phyloP scores from a whole-genome alignment of 2,797 vertebrate species.

The Schizopygopsis malacanthus region DNA sequence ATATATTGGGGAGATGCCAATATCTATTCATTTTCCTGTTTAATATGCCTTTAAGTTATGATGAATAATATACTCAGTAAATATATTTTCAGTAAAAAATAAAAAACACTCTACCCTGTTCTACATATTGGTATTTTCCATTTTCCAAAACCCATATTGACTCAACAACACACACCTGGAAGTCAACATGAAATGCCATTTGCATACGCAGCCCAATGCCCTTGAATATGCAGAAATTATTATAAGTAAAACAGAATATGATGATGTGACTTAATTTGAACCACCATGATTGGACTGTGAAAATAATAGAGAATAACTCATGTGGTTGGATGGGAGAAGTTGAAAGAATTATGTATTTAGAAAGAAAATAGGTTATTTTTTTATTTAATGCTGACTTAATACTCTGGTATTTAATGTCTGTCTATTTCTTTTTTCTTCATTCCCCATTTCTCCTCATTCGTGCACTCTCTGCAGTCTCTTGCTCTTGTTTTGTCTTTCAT shows the following conservation, averaged over 20 bases:
- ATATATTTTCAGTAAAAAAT: background rate
- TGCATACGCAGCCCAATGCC: background rate
- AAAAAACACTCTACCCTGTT: background rate
- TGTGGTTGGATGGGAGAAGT: background rate
- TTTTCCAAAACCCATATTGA: background rate
- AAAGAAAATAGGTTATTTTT: background rate
- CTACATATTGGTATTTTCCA: background rate
- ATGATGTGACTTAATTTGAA: background rate
- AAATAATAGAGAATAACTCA: background rate
- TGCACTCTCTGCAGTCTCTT: conserved; percentile 45
- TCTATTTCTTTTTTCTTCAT: conserved; percentile 15
- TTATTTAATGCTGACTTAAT: conserved; percentile 1
- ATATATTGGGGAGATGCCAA: background rate
- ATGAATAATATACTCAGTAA: background rate
- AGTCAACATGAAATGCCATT: background rate
- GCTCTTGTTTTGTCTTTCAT: conserved; percentile 59
- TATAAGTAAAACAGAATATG: background rate
- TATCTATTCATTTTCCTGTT: background rate
- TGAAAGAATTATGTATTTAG: background rate
- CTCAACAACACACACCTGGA: background rate
- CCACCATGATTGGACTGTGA: background rate
- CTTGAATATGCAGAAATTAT: conserved; percentile 1
- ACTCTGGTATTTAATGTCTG: background rate
- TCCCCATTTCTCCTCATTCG: background rate
- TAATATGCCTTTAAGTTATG: background rate